Conservation (phyloP, 2,888 invertebrate species). For the Caenorhabditis imperialis region DNA sequence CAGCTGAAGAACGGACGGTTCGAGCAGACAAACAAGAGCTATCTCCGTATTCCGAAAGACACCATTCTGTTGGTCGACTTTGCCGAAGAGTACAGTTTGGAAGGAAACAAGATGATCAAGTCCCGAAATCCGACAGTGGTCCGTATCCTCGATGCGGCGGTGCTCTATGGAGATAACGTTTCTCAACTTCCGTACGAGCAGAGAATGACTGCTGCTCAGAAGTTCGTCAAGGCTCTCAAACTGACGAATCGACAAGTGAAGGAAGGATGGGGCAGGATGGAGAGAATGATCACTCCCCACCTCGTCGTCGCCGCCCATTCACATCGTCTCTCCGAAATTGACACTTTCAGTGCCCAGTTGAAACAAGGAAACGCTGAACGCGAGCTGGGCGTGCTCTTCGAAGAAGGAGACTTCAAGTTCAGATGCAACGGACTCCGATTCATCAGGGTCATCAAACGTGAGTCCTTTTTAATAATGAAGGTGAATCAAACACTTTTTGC, state of each 20-base stretch:
- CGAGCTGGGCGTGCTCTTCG: constrained; percentile 28
- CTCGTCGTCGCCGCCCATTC: constrained; percentile 15
- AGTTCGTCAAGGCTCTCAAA: constrained; percentile 65
- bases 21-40: not conserved
- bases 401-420: constrained; percentile 30
- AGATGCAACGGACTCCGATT: constrained; percentile 40
- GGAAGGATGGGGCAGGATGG: constrained; percentile 32
- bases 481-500: no score
- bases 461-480: not conserved
- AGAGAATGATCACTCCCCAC: constrained; percentile 3
- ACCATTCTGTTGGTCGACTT: constrained; percentile 62
- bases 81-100: constrained; percentile 16
- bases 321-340: constrained; percentile 10
- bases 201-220: constrained; percentile 65
- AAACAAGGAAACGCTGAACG: constrained; percentile 10
- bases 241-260: constrained; percentile 38
- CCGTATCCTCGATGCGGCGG: constrained; percentile 73
- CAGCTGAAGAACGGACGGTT: constrained; percentile 7
- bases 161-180: constrained; percentile 73
- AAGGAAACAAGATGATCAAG: constrained; percentile 11
- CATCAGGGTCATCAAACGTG: constrained; percentile 43
- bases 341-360: constrained; percentile 14
- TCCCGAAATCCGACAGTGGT: constrained; percentile 44
- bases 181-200: constrained; percentile 59
- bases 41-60: constrained; percentile 58